These are phyloP conservation scores for Bombyx huttoni DNA, from an alignment of 2,888 invertebrate species.

Conservation along the genomic window DNA sequence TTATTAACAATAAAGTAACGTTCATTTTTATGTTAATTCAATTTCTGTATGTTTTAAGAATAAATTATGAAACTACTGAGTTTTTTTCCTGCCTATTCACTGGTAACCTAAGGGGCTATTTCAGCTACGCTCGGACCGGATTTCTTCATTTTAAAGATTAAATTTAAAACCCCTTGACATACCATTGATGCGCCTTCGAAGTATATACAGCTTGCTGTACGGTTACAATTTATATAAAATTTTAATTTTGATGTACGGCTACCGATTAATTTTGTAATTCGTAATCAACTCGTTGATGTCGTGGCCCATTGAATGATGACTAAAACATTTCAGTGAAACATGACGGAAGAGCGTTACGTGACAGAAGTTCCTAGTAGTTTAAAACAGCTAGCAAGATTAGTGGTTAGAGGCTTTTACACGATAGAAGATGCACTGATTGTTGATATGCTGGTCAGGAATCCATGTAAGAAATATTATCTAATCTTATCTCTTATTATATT, in stretches of 20 bases:
- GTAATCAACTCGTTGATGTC: neutral
- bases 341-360: slow-evolving; percentile 82
- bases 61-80: neutral
- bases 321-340: slow-evolving; percentile 20
- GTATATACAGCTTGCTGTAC: too few relatives aligned
- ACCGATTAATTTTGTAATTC: too few relatives aligned
- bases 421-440: slow-evolving; percentile 95
- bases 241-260: too few relatives aligned
- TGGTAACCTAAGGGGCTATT: too few relatives aligned
- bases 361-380: slow-evolving; percentile 95
- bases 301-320: neutral
- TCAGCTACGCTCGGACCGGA: too few relatives aligned
- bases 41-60: neutral
- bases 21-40: neutral
- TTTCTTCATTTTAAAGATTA: too few relatives aligned
- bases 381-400: slow-evolving; percentile 91
- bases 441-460: slow-evolving; percentile 95
- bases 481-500: too few relatives aligned
- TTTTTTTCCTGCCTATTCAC: neutral
- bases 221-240: too few relatives aligned
- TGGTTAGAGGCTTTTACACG: slow-evolving; percentile 93
- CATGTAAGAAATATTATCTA: slow-evolving; percentile 74
- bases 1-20: neutral
- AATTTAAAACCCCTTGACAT: too few relatives aligned
- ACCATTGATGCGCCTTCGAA: too few relatives aligned